phyloP scores from a whole-genome alignment of 2,113 vertebrate genomes.

The Ammospiza caudacuta region DNA sequence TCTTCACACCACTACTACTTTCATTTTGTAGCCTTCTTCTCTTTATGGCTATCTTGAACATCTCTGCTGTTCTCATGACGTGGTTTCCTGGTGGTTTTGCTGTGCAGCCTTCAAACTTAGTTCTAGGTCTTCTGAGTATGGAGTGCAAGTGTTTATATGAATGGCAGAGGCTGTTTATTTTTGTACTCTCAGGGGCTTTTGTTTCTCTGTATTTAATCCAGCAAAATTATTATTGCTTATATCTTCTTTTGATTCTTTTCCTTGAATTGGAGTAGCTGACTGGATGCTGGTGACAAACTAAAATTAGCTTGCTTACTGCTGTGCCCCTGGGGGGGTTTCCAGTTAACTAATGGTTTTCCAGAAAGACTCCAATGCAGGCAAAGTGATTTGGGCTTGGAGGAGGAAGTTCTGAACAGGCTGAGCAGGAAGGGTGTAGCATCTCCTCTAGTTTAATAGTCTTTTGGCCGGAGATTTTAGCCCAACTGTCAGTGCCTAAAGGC shows the following conservation, averaged over 20 bases:
- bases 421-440: slow-evolving; percentile 55
- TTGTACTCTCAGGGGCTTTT: neutral
- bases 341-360: slow-evolving; percentile 27
- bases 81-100: neutral
- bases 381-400: neutral
- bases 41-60: neutral
- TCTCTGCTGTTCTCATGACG: neutral
- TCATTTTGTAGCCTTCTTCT: neutral
- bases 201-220: neutral
- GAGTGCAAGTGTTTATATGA: neutral
- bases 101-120: neutral
- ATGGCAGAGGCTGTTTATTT: neutral
- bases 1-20: neutral
- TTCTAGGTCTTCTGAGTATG: neutral
- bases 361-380: neutral
- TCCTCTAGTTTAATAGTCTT: neutral
- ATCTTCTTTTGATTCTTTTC: neutral
- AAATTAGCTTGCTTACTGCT: slow-evolving; percentile 13
- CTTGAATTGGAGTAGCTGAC: neutral
- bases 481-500: neutral
- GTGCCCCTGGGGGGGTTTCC: neutral
- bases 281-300: neutral
- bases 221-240: neutral
- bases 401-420: slow-evolving; percentile 26
- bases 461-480: neutral